Evolutionary conservation across 1,140 invertebrate genomes (phyloP).

Genomic region (Diorhabda elongata): DNA sequence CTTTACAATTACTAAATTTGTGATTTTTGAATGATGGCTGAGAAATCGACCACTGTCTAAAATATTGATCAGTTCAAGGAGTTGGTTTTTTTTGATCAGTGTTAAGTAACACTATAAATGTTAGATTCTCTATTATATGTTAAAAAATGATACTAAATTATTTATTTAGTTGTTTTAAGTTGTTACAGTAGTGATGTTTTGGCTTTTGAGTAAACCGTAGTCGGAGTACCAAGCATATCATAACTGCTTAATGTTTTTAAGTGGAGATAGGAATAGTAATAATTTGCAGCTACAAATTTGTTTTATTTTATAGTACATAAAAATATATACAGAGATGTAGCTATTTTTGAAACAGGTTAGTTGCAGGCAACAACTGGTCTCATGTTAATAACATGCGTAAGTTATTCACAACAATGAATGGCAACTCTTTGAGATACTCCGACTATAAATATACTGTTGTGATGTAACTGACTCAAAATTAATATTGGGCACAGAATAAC

Average conservation of each 20-base stretch:
- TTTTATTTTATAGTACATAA: too few relatives aligned
- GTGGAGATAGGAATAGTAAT: neutral
- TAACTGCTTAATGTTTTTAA: neutral
- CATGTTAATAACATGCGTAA: too few relatives aligned
- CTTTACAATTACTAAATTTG: conserved; percentile 16
- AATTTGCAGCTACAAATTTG: too few relatives aligned
- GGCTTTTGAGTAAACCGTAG: conserved; percentile 25
- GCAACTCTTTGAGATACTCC: too few relatives aligned
- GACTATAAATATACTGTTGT: too few relatives aligned
- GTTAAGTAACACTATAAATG: conserved; percentile 44
- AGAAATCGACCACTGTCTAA: conserved; percentile 28
- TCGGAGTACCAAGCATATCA: neutral
- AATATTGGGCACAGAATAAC: too few relatives aligned
- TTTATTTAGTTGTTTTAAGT: conserved; percentile 38
- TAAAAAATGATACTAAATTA: conserved; percentile 40
- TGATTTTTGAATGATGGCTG: conserved; percentile 21
- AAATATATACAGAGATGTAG: too few relatives aligned
- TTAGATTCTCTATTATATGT: conserved; percentile 46
- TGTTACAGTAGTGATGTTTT: conserved; percentile 26
- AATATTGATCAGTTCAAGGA: conserved; percentile 34
- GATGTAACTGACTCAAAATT: too few relatives aligned
- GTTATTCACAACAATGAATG: too few relatives aligned
- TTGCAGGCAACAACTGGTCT: too few relatives aligned
- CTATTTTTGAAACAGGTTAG: too few relatives aligned
- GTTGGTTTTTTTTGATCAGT: conserved; percentile 42